Conservation (phyloP, 2,888 invertebrate genomes). For the Pocota personata region DNA sequence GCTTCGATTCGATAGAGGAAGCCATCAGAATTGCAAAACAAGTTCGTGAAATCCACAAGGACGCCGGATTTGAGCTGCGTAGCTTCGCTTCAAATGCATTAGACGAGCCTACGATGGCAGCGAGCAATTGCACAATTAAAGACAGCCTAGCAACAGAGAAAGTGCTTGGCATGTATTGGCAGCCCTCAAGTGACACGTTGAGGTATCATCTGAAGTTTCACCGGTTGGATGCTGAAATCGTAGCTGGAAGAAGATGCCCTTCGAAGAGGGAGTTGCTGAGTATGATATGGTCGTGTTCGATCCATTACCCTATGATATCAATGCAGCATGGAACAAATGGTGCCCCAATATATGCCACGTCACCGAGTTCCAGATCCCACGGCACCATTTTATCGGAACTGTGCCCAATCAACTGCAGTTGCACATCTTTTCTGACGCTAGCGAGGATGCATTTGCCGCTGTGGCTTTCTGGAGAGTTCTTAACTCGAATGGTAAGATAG, state of each 20-base stretch:
- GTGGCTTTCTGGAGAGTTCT: neutral
- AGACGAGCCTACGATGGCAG: neutral
- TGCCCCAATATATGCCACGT: neutral
- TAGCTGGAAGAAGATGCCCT: slow-evolving; percentile 9
- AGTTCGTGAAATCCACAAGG: slow-evolving; percentile 32
- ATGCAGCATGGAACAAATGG: slow-evolving; percentile 22
- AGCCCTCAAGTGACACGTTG: slow-evolving; percentile 16
- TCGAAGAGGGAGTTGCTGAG: slow-evolving; percentile 38
- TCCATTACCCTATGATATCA: slow-evolving; percentile 15
- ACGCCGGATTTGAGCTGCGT: slow-evolving; percentile 27
- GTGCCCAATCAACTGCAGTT: neutral
- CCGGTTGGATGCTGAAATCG: slow-evolving; percentile 18
- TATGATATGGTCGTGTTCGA: slow-evolving; percentile 42
- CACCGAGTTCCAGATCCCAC: neutral
- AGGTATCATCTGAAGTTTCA: slow-evolving; percentile 37
- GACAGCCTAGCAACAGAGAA: neutral
- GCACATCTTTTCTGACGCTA: neutral
- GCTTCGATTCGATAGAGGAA: slow-evolving; percentile 2
- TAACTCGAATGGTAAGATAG: neutral
- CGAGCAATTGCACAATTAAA: neutral
- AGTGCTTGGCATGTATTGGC: too few relatives aligned
- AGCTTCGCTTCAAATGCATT: slow-evolving; percentile 26
- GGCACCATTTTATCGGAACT: too few relatives aligned
- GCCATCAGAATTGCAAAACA: slow-evolving; percentile 24
- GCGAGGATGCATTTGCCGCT: slow-evolving; percentile 1